Conservation (phyloP, 2,888 invertebrate species). For the Brenthis hecate region DNA sequence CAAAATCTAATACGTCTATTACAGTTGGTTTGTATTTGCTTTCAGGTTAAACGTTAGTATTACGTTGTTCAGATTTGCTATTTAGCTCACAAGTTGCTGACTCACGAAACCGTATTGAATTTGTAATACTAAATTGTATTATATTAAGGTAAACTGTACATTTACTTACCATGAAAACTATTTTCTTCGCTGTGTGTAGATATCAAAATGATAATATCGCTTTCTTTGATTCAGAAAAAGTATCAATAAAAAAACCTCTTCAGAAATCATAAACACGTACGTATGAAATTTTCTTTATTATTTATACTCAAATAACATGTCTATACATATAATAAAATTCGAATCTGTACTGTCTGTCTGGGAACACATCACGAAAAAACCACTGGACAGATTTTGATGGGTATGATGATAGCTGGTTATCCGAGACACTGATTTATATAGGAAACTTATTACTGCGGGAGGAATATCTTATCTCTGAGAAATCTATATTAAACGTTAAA, state of each 20-base stretch:
- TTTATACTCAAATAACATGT: too few relatives aligned
- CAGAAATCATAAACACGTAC: too few relatives aligned
- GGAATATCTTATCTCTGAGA: too few relatives aligned
- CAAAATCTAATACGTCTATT: conserved; percentile 26
- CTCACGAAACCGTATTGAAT: conserved; percentile 36
- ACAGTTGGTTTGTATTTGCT: conserved; percentile 32
- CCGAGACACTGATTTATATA: too few relatives aligned
- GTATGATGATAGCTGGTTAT: too few relatives aligned
- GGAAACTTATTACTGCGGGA: too few relatives aligned
- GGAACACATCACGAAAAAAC: too few relatives aligned
- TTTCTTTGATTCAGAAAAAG: background rate
- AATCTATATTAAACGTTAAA: too few relatives aligned
- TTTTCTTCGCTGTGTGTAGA: background rate
- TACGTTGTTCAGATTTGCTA: conserved; percentile 32
- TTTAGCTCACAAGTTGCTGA: conserved; percentile 34
- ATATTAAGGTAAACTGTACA: conserved; percentile 31
- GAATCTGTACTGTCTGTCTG: too few relatives aligned
- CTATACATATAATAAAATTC: too few relatives aligned
- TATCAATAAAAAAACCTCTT: background rate
- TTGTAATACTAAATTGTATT: conserved; percentile 46
- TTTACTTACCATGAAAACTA: conserved; percentile 10
- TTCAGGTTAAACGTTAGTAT: conserved; percentile 32
- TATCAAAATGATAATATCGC: background rate
- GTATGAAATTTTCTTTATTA: too few relatives aligned
- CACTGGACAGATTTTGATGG: too few relatives aligned